Evolutionary conservation across 2,797 vertebrate species (phyloP).

Genomic region (Amniataba percoides): DNA sequence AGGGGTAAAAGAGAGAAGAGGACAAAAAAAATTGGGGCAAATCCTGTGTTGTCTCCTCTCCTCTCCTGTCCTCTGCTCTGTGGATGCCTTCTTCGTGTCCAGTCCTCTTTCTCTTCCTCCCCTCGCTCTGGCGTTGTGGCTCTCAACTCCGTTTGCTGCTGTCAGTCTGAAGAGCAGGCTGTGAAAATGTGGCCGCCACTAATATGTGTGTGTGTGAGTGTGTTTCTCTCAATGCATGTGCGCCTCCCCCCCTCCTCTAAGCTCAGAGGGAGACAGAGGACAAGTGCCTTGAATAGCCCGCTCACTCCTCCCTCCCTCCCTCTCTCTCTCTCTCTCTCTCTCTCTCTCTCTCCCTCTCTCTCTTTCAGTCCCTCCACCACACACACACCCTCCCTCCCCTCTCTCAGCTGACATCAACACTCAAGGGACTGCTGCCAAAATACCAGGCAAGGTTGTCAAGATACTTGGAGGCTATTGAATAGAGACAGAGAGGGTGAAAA

Average conservation of each 20-base stretch:
- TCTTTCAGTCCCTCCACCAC: slow-evolving; percentile 53
- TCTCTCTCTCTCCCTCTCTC: slow-evolving; percentile 66
- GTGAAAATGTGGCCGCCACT: slow-evolving; percentile 77
- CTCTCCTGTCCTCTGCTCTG: slow-evolving; percentile 47
- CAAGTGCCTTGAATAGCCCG: slow-evolving; percentile 88
- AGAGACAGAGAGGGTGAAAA: slow-evolving; percentile 66
- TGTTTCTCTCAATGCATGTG: slow-evolving; percentile 72
- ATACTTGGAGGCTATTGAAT: slow-evolving; percentile 83
- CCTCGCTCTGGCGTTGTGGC: slow-evolving; percentile 48
- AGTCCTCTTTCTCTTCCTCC: slow-evolving; percentile 35
- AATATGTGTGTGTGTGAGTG: slow-evolving; percentile 58
- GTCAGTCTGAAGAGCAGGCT: slow-evolving; percentile 82
- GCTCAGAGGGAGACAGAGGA: slow-evolving; percentile 84
- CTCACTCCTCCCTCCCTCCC: slow-evolving; percentile 72
- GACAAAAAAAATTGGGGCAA: slow-evolving; percentile 7
- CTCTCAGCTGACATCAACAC: slow-evolving; percentile 88
- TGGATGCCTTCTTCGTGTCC: slow-evolving; percentile 57
- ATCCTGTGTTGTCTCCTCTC: slow-evolving; percentile 47
- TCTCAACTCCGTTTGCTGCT: slow-evolving; percentile 79
- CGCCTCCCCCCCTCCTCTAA: slow-evolving; percentile 74
- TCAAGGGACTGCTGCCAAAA: slow-evolving; percentile 86
- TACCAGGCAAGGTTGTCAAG: slow-evolving; percentile 86
- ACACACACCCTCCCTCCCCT: slow-evolving; percentile 39
- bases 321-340: slow-evolving; percentile 66
- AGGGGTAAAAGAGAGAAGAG: slow-evolving; percentile 18